A percentile compares a stretch with the other conserved stretches of the same genome.
Conservation (phyloP, 1,140 invertebrate genomes). For the Nephotettix cincticeps region DNA sequence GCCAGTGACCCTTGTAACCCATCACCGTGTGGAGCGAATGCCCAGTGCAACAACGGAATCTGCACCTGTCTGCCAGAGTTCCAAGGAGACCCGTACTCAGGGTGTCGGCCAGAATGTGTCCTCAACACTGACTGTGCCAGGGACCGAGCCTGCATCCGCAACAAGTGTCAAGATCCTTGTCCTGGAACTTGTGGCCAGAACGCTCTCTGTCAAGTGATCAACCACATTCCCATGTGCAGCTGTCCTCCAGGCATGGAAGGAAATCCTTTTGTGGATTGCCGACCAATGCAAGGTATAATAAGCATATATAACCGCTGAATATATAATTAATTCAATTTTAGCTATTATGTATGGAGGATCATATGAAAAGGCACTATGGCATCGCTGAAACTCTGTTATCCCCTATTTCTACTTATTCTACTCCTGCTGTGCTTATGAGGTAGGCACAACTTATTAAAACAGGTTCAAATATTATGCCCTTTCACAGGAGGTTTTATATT, state of each 20-base stretch:
- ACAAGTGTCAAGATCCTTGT: conserved; percentile 76
- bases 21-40: conserved; percentile 69
- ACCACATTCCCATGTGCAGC: conserved; percentile 70
- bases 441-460: too few species aligned
- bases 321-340: too few species aligned
- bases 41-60: conserved; percentile 61
- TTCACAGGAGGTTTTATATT: too few species aligned
- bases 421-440: too few species aligned
- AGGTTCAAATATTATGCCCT: too few species aligned
- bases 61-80: conserved; percentile 62
- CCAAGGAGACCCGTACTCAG: conserved; percentile 61
- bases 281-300: conserved; percentile 56
- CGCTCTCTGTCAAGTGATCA: conserved; percentile 65
- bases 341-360: too few species aligned
- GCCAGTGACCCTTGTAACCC: conserved; percentile 45
- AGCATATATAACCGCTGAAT: too few species aligned
- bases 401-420: too few species aligned
- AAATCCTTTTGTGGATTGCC: conserved; percentile 68
- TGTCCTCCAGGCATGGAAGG: conserved; percentile 66
- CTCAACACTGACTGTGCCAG: conserved; percentile 63
- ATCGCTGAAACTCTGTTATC: too few species aligned
- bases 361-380: too few species aligned
- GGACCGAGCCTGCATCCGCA: conserved; percentile 66
- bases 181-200: conserved; percentile 67
- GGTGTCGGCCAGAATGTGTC: conserved; percentile 64